phyloP scores from a whole-genome alignment of 2,797 vertebrate species.

The Tauraco hartlaubi region DNA sequence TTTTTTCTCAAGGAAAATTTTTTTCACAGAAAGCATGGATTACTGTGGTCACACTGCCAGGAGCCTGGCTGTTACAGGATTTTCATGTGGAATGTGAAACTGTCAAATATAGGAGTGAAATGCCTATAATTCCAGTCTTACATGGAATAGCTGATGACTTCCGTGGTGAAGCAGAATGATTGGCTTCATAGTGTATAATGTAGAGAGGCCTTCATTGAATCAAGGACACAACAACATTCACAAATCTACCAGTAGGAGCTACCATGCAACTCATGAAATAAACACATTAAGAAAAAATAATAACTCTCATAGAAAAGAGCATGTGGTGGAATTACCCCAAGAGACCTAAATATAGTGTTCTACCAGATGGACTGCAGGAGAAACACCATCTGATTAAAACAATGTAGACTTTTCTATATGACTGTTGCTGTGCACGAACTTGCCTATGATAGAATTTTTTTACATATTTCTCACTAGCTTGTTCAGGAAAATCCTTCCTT shows the following conservation, averaged over 20 bases:
- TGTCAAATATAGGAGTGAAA: background rate
- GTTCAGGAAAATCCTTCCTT: background rate
- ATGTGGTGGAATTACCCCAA: conserved; percentile 16
- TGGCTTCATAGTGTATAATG: background rate
- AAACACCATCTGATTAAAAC: conserved; percentile 15
- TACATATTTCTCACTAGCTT: background rate
- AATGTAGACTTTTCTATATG: background rate
- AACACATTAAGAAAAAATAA: conserved; percentile 1
- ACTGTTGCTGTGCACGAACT: background rate
- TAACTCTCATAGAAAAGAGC: conserved; percentile 15
- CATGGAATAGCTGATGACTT: background rate
- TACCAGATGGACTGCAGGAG: conserved; percentile 30
- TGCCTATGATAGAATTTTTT: background rate
- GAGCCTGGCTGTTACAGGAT: background rate
- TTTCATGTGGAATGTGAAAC: background rate
- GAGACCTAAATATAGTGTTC: conserved; percentile 15
- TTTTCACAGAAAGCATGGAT: background rate
- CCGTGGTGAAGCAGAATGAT: background rate
- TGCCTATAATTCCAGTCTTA: background rate
- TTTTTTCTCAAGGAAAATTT: background rate
- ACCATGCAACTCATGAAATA: background rate
- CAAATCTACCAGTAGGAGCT: background rate
- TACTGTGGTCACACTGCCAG: background rate
- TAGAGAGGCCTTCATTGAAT: background rate
- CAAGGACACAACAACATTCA: background rate